Conservation (phyloP, 2,888 invertebrate species). For the Xylota sylvarum region DNA sequence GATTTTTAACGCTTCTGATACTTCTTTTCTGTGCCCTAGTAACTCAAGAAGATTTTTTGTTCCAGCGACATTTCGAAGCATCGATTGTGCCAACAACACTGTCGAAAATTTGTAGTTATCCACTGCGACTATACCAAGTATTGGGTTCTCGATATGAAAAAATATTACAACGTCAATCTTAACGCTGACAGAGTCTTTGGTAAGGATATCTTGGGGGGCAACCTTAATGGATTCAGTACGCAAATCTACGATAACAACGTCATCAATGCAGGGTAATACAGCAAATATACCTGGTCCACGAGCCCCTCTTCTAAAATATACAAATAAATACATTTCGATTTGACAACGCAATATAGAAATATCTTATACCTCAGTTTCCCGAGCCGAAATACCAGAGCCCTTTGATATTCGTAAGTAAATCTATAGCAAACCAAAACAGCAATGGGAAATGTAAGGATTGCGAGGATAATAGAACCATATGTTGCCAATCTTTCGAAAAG, state of each 20-base stretch:
- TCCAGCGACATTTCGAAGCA: slow-evolving; percentile 94
- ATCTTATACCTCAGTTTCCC: slow-evolving; percentile 87
- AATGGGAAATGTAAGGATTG: slow-evolving; percentile 91
- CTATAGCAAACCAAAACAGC: slow-evolving; percentile 92
- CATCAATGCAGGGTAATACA: slow-evolving; percentile 87
- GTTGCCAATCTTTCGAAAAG: slow-evolving; percentile 89
- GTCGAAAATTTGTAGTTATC: slow-evolving; percentile 88
- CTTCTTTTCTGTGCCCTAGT: slow-evolving; percentile 94
- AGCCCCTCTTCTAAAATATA: slow-evolving; percentile 23
- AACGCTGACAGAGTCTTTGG: slow-evolving; percentile 96
- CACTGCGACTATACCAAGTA: slow-evolving; percentile 90
- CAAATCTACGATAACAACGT: slow-evolving; percentile 86
- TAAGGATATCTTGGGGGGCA: slow-evolving; percentile 88
- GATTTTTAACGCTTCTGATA: slow-evolving; percentile 94
- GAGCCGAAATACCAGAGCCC: slow-evolving; percentile 93
- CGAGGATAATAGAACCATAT: slow-evolving; percentile 88
- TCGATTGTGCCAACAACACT: slow-evolving; percentile 92
- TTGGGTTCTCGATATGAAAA: slow-evolving; percentile 90
- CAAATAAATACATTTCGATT: neutral
- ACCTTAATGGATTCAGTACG: slow-evolving; percentile 87
- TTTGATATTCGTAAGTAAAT: slow-evolving; percentile 92
- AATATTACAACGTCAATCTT: slow-evolving; percentile 96
- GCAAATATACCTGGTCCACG: slow-evolving; percentile 86
- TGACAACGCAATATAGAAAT: neutral
- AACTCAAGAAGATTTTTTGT: slow-evolving; percentile 96